These are phyloP conservation scores for Patagioenas fasciata DNA, from an alignment of 2,113 vertebrate genomes.

Conservation along the genomic window DNA sequence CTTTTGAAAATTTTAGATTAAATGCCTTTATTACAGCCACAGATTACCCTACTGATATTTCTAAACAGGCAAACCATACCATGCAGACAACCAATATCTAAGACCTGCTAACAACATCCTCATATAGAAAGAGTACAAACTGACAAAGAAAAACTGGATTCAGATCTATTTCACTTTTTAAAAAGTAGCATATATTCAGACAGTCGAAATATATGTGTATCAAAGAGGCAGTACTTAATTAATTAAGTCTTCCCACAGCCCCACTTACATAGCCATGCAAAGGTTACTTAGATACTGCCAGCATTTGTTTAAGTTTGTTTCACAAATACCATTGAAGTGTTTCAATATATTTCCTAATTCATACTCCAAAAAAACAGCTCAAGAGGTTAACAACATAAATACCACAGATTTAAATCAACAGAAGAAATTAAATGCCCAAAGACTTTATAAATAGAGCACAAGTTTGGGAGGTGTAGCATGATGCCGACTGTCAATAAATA, in stretches of 20 bases:
- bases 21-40: too few species aligned
- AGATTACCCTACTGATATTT: too few species aligned
- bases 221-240: neutral
- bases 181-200: neutral
- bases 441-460: neutral
- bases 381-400: neutral
- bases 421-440: neutral
- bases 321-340: neutral
- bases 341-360: neutral
- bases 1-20: too few species aligned
- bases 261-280: neutral
- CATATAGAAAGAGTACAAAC: neutral
- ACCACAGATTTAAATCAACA: neutral
- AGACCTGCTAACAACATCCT: neutral
- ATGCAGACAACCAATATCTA: too few species aligned
- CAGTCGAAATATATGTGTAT: neutral
- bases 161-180: neutral
- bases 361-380: neutral
- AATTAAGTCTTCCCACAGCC: neutral
- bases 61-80: too few species aligned
- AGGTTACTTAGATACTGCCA: neutral
- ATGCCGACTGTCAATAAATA: neutral
- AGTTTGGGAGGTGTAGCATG: neutral
- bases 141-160: neutral
- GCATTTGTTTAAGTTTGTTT: neutral